Conservation (phyloP, 2,888 invertebrate genomes). For the Bhutanitis thaidina region DNA sequence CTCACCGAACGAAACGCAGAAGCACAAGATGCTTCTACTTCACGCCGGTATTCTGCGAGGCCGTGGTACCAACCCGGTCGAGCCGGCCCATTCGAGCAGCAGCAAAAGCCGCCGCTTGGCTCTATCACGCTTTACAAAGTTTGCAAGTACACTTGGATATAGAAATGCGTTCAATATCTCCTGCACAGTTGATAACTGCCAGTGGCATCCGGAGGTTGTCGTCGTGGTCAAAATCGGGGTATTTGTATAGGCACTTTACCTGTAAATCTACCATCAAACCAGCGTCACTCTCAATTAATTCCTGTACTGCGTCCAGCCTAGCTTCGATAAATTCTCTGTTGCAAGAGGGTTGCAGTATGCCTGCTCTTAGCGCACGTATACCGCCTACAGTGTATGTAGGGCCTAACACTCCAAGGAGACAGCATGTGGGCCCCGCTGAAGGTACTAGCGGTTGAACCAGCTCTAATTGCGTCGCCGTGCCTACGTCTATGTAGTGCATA, state of each 20-base stretch:
- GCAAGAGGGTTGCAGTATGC: slow-evolving; percentile 89
- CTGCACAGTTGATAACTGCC: no score
- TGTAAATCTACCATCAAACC: slow-evolving; percentile 82
- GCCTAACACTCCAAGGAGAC: slow-evolving; percentile 65
- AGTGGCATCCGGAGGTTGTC: no score
- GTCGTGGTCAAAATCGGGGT: no score
- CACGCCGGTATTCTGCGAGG: no score
- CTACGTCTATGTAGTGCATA: slow-evolving; percentile 82
- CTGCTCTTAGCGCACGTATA: slow-evolving; percentile 86
- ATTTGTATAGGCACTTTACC: slow-evolving; percentile 47
- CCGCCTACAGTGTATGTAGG: slow-evolving; percentile 82
- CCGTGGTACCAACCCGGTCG: no score
- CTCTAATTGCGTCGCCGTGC: slow-evolving; percentile 89
- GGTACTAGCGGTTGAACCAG: slow-evolving; percentile 80
- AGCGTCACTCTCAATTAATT: slow-evolving; percentile 85
- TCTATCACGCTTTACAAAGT: no score
- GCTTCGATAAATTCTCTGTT: slow-evolving; percentile 82
- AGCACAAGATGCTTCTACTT: no score
- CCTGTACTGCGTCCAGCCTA: slow-evolving; percentile 87
- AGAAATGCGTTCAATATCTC: no score
- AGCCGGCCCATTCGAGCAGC: no score
- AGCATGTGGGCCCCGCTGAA: slow-evolving; percentile 64
- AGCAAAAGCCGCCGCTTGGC: no score
- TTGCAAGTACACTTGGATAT: no score
- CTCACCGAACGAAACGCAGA: no score